Conservation (phyloP, 2,797 vertebrate genomes). For the Girardinus metallicus region DNA sequence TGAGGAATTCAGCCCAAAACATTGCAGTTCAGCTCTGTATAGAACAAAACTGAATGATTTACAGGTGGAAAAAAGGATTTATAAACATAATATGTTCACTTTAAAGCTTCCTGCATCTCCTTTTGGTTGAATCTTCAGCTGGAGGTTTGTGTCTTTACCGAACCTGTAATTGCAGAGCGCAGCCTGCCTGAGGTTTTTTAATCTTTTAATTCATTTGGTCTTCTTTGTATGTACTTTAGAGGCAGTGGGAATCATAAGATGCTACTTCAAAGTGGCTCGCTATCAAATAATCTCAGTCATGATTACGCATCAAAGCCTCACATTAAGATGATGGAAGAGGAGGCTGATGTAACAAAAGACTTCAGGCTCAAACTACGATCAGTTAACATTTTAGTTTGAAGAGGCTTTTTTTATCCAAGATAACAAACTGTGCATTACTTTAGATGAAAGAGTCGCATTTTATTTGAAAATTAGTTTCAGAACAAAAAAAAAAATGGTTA, state of each 20-base stretch:
- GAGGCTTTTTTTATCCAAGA: neutral
- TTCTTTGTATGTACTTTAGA: neutral
- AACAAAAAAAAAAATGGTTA: neutral
- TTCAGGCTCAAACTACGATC: conserved; percentile 5
- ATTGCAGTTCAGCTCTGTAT: neutral
- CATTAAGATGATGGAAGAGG: neutral
- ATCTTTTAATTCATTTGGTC: neutral
- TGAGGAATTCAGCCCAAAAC: neutral
- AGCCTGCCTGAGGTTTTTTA: neutral
- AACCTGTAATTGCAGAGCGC: neutral
- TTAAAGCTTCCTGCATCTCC: neutral
- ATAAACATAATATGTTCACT: neutral
- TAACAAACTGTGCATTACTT: neutral
- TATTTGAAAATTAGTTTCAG: neutral
- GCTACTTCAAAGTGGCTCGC: conserved; percentile 7
- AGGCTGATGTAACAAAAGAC: conserved; percentile 6
- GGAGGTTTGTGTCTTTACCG: neutral
- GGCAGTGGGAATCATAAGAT: conserved; percentile 6
- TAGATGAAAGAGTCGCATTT: conserved; percentile 3
- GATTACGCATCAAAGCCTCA: conserved; percentile 21
- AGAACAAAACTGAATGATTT: neutral
- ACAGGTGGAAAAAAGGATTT: neutral
- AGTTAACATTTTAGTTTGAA: neutral
- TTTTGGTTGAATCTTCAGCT: neutral
- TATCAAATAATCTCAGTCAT: conserved; percentile 32